Evolutionary conservation across 2,113 vertebrate species (phyloP).

Genomic region (Chamaea fasciata): DNA sequence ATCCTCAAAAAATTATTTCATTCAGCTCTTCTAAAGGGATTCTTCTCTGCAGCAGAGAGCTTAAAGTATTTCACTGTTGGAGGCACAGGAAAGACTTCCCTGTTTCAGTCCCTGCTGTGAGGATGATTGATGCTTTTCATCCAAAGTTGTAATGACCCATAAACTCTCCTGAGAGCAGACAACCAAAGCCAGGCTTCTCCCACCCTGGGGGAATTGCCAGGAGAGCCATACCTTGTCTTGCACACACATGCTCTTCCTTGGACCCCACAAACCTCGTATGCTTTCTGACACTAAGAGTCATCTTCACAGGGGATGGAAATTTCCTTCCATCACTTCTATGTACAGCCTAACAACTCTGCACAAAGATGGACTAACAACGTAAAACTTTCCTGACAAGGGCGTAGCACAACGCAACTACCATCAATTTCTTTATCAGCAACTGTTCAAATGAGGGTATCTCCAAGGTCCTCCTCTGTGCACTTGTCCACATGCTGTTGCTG

Average conservation of each 20-base stretch:
- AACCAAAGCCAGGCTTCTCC: neutral
- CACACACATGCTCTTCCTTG: accelerated
- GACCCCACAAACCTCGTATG: neutral
- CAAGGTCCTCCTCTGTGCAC: neutral
- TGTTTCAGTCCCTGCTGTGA: neutral
- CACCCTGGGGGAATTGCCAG: neutral
- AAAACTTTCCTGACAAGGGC: neutral
- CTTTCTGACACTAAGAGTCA: neutral
- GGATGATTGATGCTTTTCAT: neutral
- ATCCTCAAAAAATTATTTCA: neutral
- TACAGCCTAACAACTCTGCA: neutral
- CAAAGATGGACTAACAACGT: neutral
- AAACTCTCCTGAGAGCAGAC: neutral
- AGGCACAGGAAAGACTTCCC: neutral
- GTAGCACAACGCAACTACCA: accelerated
- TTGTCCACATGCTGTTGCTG: neutral
- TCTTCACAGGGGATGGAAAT: neutral
- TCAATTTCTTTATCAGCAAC: neutral
- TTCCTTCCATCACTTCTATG: neutral
- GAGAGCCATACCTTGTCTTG: neutral
- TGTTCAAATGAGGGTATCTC: neutral
- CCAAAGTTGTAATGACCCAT: neutral
- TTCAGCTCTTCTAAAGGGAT: neutral
- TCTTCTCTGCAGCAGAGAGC: neutral
- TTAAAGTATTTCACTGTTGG: neutral